phyloP scores from a whole-genome alignment of 2,888 invertebrate species.

The Chironomus tentans region DNA sequence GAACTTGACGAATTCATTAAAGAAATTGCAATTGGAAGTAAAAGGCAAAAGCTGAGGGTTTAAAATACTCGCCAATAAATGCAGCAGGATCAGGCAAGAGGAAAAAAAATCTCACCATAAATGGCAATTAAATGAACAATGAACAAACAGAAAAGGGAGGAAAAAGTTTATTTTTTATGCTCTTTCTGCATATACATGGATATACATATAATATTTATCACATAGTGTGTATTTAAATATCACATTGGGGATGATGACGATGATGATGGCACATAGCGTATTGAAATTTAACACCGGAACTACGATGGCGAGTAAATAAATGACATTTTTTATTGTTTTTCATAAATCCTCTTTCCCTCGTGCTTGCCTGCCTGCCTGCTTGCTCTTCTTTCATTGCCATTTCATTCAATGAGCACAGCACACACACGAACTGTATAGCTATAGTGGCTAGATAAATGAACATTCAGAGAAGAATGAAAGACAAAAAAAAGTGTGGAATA shows the following conservation, averaged over 20 bases:
- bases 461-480: no score
- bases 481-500: background rate
- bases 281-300: constrained; percentile 7
- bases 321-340: background rate
- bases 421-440: background rate
- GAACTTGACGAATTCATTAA: background rate
- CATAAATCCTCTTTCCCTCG: background rate
- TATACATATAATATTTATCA: no score
- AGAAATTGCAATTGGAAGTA: no score
- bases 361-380: background rate
- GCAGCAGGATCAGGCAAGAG: background rate
- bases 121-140: constrained; percentile 2
- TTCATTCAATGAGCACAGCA: background rate
- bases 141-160: background rate
- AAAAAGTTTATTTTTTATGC: background rate
- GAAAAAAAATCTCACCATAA: background rate
- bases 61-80: background rate
- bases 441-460: no score
- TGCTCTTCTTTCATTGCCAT: background rate
- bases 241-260: background rate
- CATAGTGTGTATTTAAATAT: background rate
- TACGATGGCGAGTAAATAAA: constrained; percentile 6
- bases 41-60: background rate
- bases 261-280: background rate
- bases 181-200: background rate